Base-by-base conservation (phyloP, 2,888 invertebrate genomes). In the Nezara viridula region DNA sequence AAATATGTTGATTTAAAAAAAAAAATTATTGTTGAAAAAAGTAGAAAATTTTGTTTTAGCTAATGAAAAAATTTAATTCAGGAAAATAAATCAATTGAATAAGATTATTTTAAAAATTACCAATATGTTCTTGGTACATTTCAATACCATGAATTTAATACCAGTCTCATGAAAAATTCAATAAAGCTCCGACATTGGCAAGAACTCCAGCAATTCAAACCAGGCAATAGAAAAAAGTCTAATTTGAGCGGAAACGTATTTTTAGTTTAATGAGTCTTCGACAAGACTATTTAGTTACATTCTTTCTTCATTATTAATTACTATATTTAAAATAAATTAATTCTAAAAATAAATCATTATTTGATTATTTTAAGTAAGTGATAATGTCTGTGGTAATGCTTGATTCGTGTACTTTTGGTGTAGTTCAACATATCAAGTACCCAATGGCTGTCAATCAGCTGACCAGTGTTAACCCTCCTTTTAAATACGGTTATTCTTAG, bases 401-500 rank as follows among this genome's bases (percentile, higher is more conserved):
- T 73, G 19, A 9, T 37, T 37, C 14, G n/a, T 21, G 1, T 77
- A 10, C n/a, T 81, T 77, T 24, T 44, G 44, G 44, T 37, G 40
- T 10, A 81, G n/a, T 24, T 47, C n/a, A 16, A n/a, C 44, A 81
- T 24, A 81, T 81, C 81, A 44, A 81, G 81, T 81, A 81, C 21
- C 44, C 44, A 2, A 5, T 47, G 81, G 7, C n/a, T 55, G 86
- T 47, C 44, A 49, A 32, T 86, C 88, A 88, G 88, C 88, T 88
- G 88, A 40, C 60, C 66, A 44, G 60, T 60, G 44, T 88, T 88
- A 88, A 66, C 88, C 88, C 88, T 88, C 88, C 66, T 88, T 88
- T 60, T 88, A 88, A 88, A 88, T 88, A 88, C 66, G 88, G 60
- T 88, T 88, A n/a, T 44, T 47, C 60, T 37, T 40, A 47, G 88